phyloP scores from a whole-genome alignment of 2,113 vertebrate species.

The Corapipo altera region DNA sequence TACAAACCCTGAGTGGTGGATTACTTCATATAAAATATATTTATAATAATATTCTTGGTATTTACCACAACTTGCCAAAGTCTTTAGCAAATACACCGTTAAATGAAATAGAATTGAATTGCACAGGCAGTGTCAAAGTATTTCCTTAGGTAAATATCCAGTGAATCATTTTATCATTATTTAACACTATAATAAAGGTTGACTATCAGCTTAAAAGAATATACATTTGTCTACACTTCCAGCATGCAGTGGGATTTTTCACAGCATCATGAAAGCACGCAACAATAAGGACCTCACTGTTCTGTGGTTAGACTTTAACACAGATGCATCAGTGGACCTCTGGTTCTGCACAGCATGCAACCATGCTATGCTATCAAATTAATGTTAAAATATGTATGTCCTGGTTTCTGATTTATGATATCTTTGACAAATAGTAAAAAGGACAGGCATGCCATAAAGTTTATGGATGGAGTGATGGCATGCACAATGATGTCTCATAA shows the following conservation, averaged over 20 bases:
- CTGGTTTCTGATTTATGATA: slow-evolving; percentile 55
- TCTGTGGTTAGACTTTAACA: not conserved
- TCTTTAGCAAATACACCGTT: not conserved
- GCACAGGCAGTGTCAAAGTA: not conserved
- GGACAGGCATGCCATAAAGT: slow-evolving; percentile 55
- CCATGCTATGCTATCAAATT: slow-evolving; percentile 28
- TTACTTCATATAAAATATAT: not conserved
- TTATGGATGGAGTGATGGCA: slow-evolving; percentile 59
- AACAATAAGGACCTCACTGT: not conserved
- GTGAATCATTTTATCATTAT: not conserved
- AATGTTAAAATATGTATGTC: slow-evolving; percentile 50
- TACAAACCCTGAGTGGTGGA: not conserved
- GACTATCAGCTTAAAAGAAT: not conserved
- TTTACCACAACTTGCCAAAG: not conserved
- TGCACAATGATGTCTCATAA: slow-evolving; percentile 59
- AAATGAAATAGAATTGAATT: not conserved
- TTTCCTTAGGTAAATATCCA: not conserved
- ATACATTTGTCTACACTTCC: not conserved
- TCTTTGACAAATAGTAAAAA: slow-evolving; percentile 52
- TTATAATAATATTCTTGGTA: not conserved
- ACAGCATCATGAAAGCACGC: not conserved
- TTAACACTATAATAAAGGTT: not conserved
- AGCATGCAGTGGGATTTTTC: not conserved
- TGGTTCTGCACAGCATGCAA: not conserved
- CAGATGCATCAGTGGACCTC: not conserved